Percentiles rank a stretch among this genome's conserved stretches.
Conservation (phyloP, 2,797 vertebrate species). For the Strix occidentalis region DNA sequence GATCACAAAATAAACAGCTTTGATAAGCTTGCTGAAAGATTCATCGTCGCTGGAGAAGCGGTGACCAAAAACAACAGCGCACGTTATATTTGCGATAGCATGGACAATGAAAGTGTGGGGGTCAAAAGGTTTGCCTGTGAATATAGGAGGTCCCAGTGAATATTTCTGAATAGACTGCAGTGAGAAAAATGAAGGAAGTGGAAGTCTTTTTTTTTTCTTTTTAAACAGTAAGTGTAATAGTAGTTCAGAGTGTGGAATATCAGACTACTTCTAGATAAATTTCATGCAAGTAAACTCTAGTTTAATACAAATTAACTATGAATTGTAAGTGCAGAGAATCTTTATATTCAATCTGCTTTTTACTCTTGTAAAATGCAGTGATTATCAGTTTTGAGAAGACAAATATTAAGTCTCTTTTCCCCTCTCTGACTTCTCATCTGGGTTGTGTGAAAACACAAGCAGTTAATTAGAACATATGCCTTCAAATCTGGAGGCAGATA, state of each 20-base stretch:
- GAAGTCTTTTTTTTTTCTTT: no score
- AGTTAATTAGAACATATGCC: not conserved
- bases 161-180: not conserved
- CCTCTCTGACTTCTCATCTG: not conserved
- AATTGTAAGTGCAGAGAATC: not conserved
- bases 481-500: not conserved
- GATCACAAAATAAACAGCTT: constrained; percentile 59
- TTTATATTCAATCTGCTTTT: not conserved
- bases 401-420: not conserved
- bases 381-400: not conserved
- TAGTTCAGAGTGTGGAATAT: not conserved
- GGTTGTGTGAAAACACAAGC: not conserved
- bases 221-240: not conserved
- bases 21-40: constrained; percentile 59
- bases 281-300: not conserved
- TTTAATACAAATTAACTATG: not conserved
- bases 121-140: constrained; percentile 47
- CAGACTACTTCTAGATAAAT: not conserved
- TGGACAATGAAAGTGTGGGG: not conserved
- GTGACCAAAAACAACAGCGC: constrained; percentile 41
- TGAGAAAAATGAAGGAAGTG: not conserved
- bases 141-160: not conserved
- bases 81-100: constrained; percentile 49
- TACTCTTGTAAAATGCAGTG: not conserved
- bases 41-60: constrained; percentile 44